phyloP scores from a whole-genome alignment of 2,113 vertebrate species.

The Asarcornis scutulata region DNA sequence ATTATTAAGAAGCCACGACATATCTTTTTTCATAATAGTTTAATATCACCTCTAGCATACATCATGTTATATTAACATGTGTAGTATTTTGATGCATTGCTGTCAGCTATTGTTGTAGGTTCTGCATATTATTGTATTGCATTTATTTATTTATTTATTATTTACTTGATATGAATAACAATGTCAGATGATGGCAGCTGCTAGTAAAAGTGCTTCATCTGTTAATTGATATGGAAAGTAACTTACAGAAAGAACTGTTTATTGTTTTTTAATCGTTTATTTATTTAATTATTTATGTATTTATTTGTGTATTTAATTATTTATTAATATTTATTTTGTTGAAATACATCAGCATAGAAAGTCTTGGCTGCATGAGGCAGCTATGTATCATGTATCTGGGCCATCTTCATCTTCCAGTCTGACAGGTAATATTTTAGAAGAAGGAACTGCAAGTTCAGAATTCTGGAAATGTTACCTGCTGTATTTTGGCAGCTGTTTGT shows the following conservation, averaged over 20 bases:
- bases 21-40: neutral
- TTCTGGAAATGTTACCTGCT: neutral
- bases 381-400: neutral
- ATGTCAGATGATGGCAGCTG: neutral
- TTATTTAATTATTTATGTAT: neutral
- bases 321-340: neutral
- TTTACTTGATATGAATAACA: neutral
- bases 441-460: neutral
- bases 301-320: neutral
- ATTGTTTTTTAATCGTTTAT: neutral
- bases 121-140: neutral
- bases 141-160: conserved; percentile 8
- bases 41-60: neutral
- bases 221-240: neutral
- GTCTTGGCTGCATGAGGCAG: neutral
- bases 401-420: neutral
- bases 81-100: neutral
- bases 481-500: neutral
- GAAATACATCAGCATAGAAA: neutral
- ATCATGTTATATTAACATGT: conserved; percentile 13
- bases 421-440: neutral
- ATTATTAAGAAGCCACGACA: neutral
- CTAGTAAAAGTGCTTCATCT: neutral
- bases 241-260: neutral
- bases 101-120: neutral